These are phyloP conservation scores for Notodonta dromedarius DNA, from an alignment of 2,888 invertebrate species.

Conservation along the genomic window DNA sequence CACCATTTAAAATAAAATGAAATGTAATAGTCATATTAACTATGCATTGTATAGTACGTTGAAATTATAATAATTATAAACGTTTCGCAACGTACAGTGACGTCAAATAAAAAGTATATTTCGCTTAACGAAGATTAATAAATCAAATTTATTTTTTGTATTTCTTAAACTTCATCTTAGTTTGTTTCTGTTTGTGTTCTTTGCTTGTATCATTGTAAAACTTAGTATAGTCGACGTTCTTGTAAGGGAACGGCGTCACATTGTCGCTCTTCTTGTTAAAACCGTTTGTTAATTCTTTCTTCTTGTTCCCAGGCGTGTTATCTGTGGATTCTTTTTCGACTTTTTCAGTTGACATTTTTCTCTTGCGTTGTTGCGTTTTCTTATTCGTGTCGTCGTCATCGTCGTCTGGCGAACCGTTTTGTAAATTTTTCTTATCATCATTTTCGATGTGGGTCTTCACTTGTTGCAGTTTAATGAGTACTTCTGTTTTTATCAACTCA, in stretches of 20 bases:
- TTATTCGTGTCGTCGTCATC: conserved; percentile 25
- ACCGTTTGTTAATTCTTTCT: conserved; percentile 31
- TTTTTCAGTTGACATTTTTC: conserved; percentile 49
- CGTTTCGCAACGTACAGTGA: no score
- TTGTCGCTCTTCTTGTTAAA: conserved; percentile 31
- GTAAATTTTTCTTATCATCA: conserved; percentile 29
- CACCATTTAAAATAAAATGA: conserved; percentile 36
- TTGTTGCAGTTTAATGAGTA: conserved; percentile 56
- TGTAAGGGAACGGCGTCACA: conserved; percentile 53
- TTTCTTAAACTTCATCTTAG: conserved; percentile 62
- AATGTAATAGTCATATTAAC: conserved; percentile 20
- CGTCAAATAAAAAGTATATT: conserved; percentile 32
- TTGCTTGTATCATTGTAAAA: conserved; percentile 58
- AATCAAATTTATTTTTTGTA: conserved; percentile 46
- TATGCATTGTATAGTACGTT: conserved; percentile 26
- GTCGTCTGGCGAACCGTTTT: conserved; percentile 11
- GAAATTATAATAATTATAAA: not conserved
- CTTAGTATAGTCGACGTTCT: conserved; percentile 62
- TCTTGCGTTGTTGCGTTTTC: conserved; percentile 48
- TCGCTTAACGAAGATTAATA: conserved; percentile 48
- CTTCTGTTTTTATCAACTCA: conserved; percentile 62
- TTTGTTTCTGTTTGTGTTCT: conserved; percentile 55
- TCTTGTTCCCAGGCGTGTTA: conserved; percentile 24
- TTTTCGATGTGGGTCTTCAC: conserved; percentile 47
- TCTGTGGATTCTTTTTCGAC: conserved; percentile 35